Percentiles rank a stretch among this genome's conserved stretches.
Evolutionary conservation across 2,888 invertebrate species (phyloP).

Genomic region (Crocallis elinguaria): DNA sequence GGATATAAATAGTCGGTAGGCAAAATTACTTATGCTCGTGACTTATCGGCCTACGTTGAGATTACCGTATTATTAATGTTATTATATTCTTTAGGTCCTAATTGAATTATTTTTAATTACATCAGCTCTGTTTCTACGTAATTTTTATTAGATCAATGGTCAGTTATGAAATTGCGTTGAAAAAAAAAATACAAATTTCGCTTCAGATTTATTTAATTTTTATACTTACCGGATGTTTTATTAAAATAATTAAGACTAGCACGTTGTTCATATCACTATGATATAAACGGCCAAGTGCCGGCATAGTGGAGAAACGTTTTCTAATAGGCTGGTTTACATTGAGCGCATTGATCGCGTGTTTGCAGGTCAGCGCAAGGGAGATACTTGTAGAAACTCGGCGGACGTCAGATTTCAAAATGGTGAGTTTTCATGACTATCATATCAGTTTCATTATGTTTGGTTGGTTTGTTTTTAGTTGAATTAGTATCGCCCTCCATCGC

Average conservation of each 20-base stretch:
- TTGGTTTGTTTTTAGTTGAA: slow-evolving; percentile 33
- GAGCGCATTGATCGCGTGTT: slow-evolving; percentile 79
- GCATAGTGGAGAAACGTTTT: slow-evolving; percentile 58
- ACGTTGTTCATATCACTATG: slow-evolving; percentile 26
- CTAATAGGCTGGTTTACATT: slow-evolving; percentile 67
- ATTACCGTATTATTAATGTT: slow-evolving; percentile 44
- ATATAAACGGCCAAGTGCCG: slow-evolving; percentile 49
- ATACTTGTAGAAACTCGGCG: slow-evolving; percentile 80
- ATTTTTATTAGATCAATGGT: no score
- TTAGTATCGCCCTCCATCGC: no score
- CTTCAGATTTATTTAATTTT: not conserved
- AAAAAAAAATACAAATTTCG: no score
- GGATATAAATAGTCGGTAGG: slow-evolving; percentile 68
- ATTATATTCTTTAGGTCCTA: no score
- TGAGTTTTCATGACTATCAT: slow-evolving; percentile 55
- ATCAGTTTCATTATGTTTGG: slow-evolving; percentile 27
- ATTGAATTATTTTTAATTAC: no score
- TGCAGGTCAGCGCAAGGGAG: slow-evolving; percentile 82
- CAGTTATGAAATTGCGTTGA: no score
- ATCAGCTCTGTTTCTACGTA: no score
- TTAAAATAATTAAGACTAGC: not conserved
- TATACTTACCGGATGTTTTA: not conserved
- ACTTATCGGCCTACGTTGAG: slow-evolving; percentile 65
- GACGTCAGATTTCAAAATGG: slow-evolving; percentile 77
- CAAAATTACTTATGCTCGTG: slow-evolving; percentile 58